A percentile compares a stretch with the other conserved stretches of the same genome.
Evolutionary conservation across 2,888 invertebrate species (phyloP).

Genomic region (Coecobrya sp.): DNA sequence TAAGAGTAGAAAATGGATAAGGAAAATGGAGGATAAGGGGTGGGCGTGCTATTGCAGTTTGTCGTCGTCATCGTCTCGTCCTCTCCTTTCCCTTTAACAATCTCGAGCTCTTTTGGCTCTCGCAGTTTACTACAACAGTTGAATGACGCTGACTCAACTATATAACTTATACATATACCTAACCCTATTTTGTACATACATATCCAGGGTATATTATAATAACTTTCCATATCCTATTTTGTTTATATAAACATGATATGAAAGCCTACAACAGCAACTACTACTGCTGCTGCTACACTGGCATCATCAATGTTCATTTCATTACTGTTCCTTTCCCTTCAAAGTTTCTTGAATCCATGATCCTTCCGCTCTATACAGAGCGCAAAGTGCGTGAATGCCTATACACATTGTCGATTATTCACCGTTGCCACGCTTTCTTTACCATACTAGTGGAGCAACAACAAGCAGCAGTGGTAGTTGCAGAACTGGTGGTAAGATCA

Average conservation of each 20-base stretch:
- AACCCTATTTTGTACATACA: conserved; percentile 6
- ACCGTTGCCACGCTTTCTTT: conserved; percentile 35
- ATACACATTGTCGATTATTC: conserved; percentile 25
- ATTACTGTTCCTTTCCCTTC: conserved; percentile 50
- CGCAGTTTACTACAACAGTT: conserved; percentile 39
- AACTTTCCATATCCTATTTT: background rate
- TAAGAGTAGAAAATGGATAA: conserved; percentile 57
- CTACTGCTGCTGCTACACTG: conserved; percentile 8
- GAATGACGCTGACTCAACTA: conserved; percentile 49
- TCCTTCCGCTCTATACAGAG: background rate
- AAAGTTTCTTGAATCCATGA: conserved; percentile 62
- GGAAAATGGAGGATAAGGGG: conserved; percentile 79
- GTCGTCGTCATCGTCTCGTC: conserved; percentile 76
- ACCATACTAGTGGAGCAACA: background rate
- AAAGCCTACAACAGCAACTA: background rate
- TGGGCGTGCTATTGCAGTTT: conserved; percentile 84
- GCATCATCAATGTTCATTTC: conserved; percentile 59
- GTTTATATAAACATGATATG: conserved; percentile 15
- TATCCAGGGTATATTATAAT: background rate
- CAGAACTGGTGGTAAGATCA: conserved; percentile 22
- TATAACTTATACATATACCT: conserved; percentile 2
- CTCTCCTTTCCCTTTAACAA: conserved; percentile 68
- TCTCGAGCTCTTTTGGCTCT: conserved; percentile 34
- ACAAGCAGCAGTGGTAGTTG: background rate
- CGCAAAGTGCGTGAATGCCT: conserved; percentile 48